phyloP scores from a whole-genome alignment of 2,888 invertebrate genomes.

The Allophyes oxyacanthae region DNA sequence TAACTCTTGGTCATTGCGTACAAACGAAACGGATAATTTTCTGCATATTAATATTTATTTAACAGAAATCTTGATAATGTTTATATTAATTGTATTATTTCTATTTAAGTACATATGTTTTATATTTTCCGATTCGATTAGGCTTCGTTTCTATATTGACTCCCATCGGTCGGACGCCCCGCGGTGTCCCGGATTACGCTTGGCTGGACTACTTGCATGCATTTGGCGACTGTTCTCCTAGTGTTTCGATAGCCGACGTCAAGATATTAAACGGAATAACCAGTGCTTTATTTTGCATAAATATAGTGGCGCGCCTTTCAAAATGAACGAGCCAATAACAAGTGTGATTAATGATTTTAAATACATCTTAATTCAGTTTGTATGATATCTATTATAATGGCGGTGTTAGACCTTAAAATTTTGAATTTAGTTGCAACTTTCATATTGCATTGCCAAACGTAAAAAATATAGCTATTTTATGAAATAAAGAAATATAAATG shows the following conservation, averaged over 20 bases:
- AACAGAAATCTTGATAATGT: constrained; percentile 7
- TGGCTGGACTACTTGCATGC: constrained; percentile 41
- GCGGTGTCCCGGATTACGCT: constrained; percentile 46
- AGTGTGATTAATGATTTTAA: constrained; percentile 13
- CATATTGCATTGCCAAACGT: too few species aligned
- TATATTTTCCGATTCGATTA: constrained; percentile 39
- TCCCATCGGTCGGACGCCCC: constrained; percentile 35
- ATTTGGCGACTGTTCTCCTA: constrained; percentile 25
- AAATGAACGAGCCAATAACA: constrained; percentile 13
- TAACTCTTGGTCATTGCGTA: background rate
- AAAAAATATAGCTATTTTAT: too few species aligned
- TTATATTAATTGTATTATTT: constrained; percentile 12
- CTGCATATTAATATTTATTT: constrained; percentile 13
- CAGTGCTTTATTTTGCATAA: constrained; percentile 32
- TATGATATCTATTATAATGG: background rate
- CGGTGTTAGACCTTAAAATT: background rate
- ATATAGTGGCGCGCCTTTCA: constrained; percentile 19
- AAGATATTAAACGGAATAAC: constrained; percentile 25
- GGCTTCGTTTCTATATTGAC: constrained; percentile 26
- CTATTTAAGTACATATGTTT: constrained; percentile 3
- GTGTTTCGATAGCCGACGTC: constrained; percentile 32
- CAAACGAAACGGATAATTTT: background rate
- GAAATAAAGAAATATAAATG: too few species aligned
- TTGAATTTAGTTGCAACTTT: background rate
- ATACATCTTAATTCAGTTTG: constrained; percentile 4